Conservation (phyloP, 2,888 invertebrate species). For the Tinea trinotella region DNA sequence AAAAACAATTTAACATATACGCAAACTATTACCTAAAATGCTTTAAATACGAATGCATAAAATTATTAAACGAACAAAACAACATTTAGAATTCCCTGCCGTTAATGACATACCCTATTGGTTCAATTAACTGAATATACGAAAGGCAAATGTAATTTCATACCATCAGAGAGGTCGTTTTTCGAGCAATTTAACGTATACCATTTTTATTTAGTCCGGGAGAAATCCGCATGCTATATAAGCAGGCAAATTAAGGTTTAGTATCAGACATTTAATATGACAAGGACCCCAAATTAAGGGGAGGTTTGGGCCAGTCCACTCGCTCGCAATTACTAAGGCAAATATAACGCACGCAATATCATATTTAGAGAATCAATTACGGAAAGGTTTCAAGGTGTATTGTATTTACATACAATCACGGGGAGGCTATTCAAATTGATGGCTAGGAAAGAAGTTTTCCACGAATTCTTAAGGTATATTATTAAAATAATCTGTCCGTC, state of each 20-base stretch:
- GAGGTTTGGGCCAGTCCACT: background rate
- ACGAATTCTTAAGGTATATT: background rate
- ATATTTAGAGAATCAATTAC: slow-evolving; percentile 49
- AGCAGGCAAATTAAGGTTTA: slow-evolving; percentile 11
- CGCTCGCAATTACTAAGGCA: slow-evolving; percentile 19
- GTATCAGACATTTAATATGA: slow-evolving; percentile 11
- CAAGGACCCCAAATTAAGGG: background rate
- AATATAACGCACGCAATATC: slow-evolving; percentile 43
- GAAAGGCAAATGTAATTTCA: slow-evolving; percentile 6
- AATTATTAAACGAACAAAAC: background rate
- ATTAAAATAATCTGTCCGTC: background rate
- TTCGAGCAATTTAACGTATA: slow-evolving; percentile 12
- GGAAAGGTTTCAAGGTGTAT: slow-evolving; percentile 23
- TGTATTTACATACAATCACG: slow-evolving; percentile 21
- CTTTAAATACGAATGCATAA: too few species aligned
- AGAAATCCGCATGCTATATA: slow-evolving; percentile 10
- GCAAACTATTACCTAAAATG: background rate
- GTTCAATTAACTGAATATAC: slow-evolving; percentile 14
- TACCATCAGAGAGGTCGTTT: slow-evolving; percentile 1
- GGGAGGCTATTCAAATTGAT: background rate
- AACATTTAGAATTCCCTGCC: background rate
- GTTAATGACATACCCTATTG: background rate
- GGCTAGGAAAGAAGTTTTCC: background rate
- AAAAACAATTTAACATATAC: background rate
- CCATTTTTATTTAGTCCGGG: slow-evolving; percentile 8